Conservation (phyloP, 35 echinoderm and acorn worm species). For the Apostichopus japonicus region DNA sequence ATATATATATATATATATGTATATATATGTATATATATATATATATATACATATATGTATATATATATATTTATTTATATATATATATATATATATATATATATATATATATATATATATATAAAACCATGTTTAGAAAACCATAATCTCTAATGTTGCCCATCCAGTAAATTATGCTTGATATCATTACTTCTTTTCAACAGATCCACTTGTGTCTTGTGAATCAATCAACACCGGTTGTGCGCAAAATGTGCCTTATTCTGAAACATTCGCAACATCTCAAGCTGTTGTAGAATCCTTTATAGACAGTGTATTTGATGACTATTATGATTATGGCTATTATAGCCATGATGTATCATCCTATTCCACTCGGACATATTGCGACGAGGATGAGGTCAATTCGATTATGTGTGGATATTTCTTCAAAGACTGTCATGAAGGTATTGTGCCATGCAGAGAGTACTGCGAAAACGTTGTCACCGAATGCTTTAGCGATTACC, state of each 20-base stretch:
- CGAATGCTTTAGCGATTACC: neutral
- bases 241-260: neutral
- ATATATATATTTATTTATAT: no score
- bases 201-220: conserved; percentile 3
- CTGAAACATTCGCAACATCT: conserved; percentile 37
- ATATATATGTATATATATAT: no score
- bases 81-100: no score
- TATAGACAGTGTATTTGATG: neutral
- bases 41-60: no score
- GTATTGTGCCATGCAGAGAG: conserved; percentile 2
- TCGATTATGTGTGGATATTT: conserved; percentile 9
- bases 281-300: neutral
- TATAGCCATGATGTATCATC: no score
- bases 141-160: no score
- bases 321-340: no score
- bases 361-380: neutral
- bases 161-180: no score
- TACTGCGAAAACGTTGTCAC: neutral
- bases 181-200: neutral
- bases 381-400: neutral
- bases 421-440: conserved; percentile 32
- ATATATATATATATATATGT: no score
- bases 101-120: no score
- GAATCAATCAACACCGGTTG: conserved; percentile 14
- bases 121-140: no score